These are phyloP conservation scores for Pelodiscus sinensis DNA, from an alignment of 2,113 vertebrate genomes.

Conservation along the genomic window DNA sequence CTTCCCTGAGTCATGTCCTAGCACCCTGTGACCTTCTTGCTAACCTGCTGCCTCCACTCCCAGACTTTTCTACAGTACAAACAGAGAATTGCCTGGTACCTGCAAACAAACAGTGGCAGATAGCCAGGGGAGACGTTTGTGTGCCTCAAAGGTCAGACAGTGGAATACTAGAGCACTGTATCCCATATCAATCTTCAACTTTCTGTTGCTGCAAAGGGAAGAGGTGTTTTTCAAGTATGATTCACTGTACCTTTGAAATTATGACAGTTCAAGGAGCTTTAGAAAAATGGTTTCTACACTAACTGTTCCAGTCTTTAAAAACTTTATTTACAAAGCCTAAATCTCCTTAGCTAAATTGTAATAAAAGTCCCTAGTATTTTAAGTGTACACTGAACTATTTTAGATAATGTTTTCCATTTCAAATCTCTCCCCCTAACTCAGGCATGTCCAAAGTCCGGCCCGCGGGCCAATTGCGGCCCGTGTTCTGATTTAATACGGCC, in stretches of 20 bases:
- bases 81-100: neutral
- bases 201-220: neutral
- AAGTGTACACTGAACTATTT: neutral
- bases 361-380: neutral
- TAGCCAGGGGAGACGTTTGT: neutral
- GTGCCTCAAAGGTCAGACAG: neutral
- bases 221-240: neutral
- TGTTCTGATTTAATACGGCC: too few relatives aligned
- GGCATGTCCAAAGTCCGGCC: too few relatives aligned
- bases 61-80: neutral
- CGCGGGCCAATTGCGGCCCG: too few relatives aligned
- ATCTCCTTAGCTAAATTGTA: neutral
- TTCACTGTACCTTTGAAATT: neutral
- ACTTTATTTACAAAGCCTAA: neutral
- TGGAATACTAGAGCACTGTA: neutral
- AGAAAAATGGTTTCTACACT: rapidly evolving
- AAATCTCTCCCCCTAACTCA: neutral
- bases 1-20: neutral
- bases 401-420: neutral
- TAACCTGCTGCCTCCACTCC: neutral
- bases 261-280: neutral
- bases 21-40: neutral
- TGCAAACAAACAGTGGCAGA: neutral
- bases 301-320: neutral
- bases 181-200: neutral